Base-by-base conservation (phyloP, 1,140 invertebrate genomes). In the Rhizoglyphus robini region DNA sequence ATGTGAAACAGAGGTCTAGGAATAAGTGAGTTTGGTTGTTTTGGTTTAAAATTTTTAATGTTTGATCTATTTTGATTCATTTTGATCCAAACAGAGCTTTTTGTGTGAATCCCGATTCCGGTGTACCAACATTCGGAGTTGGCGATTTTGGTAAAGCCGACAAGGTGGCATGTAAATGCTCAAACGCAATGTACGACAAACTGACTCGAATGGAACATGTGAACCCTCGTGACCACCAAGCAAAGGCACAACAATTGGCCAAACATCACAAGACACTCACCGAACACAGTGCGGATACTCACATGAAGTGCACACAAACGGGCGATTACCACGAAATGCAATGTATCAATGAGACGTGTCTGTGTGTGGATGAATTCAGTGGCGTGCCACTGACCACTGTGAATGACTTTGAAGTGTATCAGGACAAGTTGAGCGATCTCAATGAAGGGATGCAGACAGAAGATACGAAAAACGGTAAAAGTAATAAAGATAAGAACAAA, bases 311-410 rank as follows among this genome's bases (percentile, higher is more conserved):
- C 29, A 38, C 15, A 34, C 23, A 15, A 20, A 11, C 27, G 2
- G 58, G 58, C n/a, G 27, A 60, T 46, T 60, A 20, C 27, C 58
- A 60, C 13, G 29, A 60, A 27, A 29, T 60, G 3, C 58, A 60
- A 46, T 60, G 58, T 46, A 27, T 60, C 2, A 60, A 60, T 60
- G 29, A 60, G 2, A 60, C 58, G 2, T 60, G 58, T 46, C 36
- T 60, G 11, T 60, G 58, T 46, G 58, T 60, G 3, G 15, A 60
- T 46, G 32, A 60, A 46, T 23, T 23, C 13, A 32, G 1, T 3
- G 58, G 58, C 11, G 1, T 54, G 8, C 51, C 51, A 32, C 8
- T 54, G 30, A 60, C 58, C 58, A 60, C 15, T 20, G 2, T 60
- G n/a, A 13, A 27, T 20, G 15, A 15, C 27, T 29, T 15, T 15